Base-by-base conservation (phyloP, 2,113 vertebrate genomes). In the Corythornis madagascariensis region DNA sequence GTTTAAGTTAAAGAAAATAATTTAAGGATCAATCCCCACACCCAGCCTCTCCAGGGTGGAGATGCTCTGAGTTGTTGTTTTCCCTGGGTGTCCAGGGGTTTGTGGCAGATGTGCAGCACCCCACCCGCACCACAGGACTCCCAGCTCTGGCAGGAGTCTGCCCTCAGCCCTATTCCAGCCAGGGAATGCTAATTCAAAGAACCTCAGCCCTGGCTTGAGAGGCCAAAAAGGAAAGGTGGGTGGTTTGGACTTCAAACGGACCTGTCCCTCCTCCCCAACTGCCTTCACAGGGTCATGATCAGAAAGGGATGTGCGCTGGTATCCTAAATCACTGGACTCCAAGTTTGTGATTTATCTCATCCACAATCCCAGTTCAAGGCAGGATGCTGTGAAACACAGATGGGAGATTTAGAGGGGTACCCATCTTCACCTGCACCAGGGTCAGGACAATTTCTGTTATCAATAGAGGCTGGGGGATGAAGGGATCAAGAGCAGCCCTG, bases 41-140 rank as follows among this genome's bases (percentile, higher is more conserved):
- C 33, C 9, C 21, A 16, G 24, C 25, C 43, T 15, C 7, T 90
- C 40, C 38, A 5, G 26, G 61, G 14, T 9, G 16, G 24, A 42
- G 18, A 28, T 50, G 48, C 38, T 38, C 45, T 25, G 11, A 1
- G 1, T 15, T 25, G 60, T 19, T 66, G 28, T 65, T 74, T 35
- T 64, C 43, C 7, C 0, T 2, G 52, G 21, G 14, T 35, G 43
- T 56, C 1, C 4, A 2, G 10, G 25, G 24, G 24, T 8, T 38
- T 65, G 22, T 72, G n/a, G 8, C 12, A 5, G 45, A 38, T 42
- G 29, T 0, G 3, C 19, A 55, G 47, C 16, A n/a, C 53, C 18
- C 12, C 2, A 0, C 26, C 38, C 1, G 0, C 19, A 12, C 48
- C 15, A 3, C 19, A 10, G 77, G 43, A 40, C 31, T 16, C 1